These are phyloP conservation scores for Actias luna DNA, from an alignment of 2,888 invertebrate species.

Conservation along the genomic window DNA sequence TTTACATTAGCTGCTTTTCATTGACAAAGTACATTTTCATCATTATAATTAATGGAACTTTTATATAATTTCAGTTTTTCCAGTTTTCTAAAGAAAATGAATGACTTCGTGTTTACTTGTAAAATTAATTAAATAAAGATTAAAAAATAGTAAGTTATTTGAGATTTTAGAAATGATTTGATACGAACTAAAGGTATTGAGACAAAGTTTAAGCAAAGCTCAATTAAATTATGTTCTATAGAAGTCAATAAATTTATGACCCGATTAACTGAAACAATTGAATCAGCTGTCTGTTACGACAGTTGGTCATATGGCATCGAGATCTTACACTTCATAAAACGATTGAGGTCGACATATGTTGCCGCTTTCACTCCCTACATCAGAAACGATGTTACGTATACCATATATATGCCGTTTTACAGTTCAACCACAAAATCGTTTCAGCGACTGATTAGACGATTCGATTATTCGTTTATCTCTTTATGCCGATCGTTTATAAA, in stretches of 20 bases:
- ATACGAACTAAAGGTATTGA: neutral
- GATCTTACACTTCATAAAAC: slow-evolving; percentile 70
- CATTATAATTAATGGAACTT: neutral
- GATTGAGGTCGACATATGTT: slow-evolving; percentile 78
- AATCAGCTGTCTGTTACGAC: slow-evolving; percentile 60
- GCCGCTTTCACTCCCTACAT: slow-evolving; percentile 77
- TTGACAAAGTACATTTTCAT: slow-evolving; percentile 33
- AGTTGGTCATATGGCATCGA: slow-evolving; percentile 71
- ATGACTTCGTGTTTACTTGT: neutral
- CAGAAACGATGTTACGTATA: slow-evolving; percentile 62
- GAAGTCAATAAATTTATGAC: slow-evolving; percentile 25
- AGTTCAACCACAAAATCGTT: slow-evolving; percentile 24
- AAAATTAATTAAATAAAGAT: neutral
- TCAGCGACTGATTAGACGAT: slow-evolving; percentile 27
- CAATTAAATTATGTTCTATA: neutral
- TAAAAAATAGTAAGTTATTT: neutral
- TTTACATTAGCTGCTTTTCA: slow-evolving; percentile 40
- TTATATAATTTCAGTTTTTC: neutral
- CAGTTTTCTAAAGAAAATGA: neutral
- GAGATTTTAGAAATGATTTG: neutral
- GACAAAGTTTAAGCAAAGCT: neutral
- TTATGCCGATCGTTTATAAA: neutral
- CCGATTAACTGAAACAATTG: slow-evolving; percentile 40
- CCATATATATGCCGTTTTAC: neutral
- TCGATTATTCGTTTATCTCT: neutral